These are phyloP conservation scores for Pogoniulus pusillus DNA, from an alignment of 2,797 vertebrate genomes.

Conservation along the genomic window DNA sequence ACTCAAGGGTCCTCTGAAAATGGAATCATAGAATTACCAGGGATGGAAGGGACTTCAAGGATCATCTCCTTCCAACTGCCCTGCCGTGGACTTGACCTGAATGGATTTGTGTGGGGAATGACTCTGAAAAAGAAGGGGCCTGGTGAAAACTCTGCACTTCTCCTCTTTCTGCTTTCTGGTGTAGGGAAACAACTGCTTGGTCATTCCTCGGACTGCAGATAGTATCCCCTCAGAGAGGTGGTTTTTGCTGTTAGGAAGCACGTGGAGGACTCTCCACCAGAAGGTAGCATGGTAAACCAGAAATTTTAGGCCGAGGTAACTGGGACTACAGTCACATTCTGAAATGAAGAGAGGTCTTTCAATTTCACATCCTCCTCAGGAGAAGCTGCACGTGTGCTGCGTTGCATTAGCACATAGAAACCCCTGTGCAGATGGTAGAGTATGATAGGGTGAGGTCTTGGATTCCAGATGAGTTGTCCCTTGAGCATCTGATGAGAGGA, in stretches of 20 bases:
- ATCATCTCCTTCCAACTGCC: no score
- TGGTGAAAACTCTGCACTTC: neutral
- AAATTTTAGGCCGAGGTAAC: neutral
- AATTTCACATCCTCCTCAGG: neutral
- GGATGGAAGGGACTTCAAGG: no score
- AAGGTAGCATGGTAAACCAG: neutral
- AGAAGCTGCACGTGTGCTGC: neutral
- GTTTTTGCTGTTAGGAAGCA: neutral
- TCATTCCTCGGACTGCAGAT: neutral
- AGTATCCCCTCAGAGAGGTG: neutral
- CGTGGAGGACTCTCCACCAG: neutral
- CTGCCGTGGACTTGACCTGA: neutral
- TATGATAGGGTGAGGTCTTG: neutral
- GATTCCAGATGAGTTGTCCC: neutral
- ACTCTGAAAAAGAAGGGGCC: neutral
- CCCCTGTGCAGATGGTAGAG: rapidly evolving
- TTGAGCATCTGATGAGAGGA: neutral
- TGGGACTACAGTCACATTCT: neutral
- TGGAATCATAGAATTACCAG: no score
- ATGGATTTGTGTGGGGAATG: neutral
- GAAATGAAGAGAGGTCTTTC: neutral
- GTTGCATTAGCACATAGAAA: neutral
- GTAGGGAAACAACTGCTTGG: neutral
- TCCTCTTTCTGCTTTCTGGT: neutral
- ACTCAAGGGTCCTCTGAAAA: no score